Conservation (phyloP, 2,113 vertebrate genomes). For the Paracanthobrama guichenoti region DNA sequence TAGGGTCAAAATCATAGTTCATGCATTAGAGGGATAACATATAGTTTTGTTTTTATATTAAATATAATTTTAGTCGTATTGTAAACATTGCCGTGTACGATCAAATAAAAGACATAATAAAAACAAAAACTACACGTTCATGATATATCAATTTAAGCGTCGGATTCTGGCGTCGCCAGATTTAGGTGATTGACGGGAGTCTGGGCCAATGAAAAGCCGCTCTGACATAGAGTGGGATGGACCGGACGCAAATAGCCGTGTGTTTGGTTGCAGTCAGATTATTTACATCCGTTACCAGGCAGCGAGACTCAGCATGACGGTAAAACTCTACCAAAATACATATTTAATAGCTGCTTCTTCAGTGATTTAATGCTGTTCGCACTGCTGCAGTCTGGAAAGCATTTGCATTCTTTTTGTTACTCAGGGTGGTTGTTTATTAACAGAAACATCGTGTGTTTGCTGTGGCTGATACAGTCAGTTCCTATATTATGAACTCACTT, state of each 20-base stretch:
- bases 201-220: not conserved
- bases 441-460: not conserved
- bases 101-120: not conserved
- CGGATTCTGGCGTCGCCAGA: not conserved
- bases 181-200: conserved; percentile 19
- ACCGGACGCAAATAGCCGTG: not conserved
- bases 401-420: not conserved
- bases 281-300: conserved; percentile 71
- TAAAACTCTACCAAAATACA: not conserved
- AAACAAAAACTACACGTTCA: not conserved
- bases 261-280: conserved; percentile 38
- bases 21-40: no score
- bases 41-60: not conserved
- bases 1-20: no score
- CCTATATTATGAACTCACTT: not conserved
- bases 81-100: not conserved
- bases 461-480: not conserved
- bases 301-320: conserved; percentile 36
- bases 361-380: no score
- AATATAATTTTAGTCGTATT: not conserved
- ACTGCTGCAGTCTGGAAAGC: not conserved
- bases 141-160: not conserved
- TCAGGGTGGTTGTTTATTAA: not conserved
- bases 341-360: not conserved
- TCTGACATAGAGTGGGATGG: not conserved